phyloP scores from a whole-genome alignment of 2,888 invertebrate genomes.

The Altica lythri region DNA sequence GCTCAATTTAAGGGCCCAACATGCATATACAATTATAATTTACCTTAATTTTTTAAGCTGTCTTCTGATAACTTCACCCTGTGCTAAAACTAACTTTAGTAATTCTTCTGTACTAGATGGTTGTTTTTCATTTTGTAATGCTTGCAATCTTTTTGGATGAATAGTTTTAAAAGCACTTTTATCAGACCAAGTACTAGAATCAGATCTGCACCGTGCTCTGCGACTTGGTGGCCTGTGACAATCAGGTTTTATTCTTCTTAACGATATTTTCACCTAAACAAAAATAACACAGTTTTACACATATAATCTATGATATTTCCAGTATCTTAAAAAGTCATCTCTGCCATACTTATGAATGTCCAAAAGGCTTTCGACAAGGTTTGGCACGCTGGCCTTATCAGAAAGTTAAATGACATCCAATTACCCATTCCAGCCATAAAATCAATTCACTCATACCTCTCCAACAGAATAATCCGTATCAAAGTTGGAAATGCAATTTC shows the following conservation, averaged over 20 bases:
- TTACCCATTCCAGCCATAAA: no score
- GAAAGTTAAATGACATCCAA: no score
- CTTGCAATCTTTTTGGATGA: slow-evolving; percentile 56
- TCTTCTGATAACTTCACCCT: slow-evolving; percentile 64
- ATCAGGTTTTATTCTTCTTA: slow-evolving; percentile 53
- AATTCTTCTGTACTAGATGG: slow-evolving; percentile 59
- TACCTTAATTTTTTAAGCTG: slow-evolving; percentile 57
- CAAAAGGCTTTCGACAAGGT: neutral
- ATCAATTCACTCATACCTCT: no score
- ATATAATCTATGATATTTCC: no score
- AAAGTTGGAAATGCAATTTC: no score
- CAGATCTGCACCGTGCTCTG: slow-evolving; percentile 51
- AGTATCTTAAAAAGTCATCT: slow-evolving; percentile 6
- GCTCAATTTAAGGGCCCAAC: no score
- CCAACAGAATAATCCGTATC: no score
- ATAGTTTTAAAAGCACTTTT: slow-evolving; percentile 55
- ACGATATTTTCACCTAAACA: slow-evolving; percentile 57
- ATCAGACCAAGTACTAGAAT: slow-evolving; percentile 53
- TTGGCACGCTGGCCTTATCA: no score
- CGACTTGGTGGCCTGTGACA: slow-evolving; percentile 49
- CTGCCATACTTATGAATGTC: neutral
- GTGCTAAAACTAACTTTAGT: slow-evolving; percentile 63
- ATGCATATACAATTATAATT: no score
- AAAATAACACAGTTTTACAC: no score
- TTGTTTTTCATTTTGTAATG: slow-evolving; percentile 55